These are phyloP conservation scores for Trichonephila inaurata DNA, from an alignment of 1,140 invertebrate genomes.

Conservation along the genomic window DNA sequence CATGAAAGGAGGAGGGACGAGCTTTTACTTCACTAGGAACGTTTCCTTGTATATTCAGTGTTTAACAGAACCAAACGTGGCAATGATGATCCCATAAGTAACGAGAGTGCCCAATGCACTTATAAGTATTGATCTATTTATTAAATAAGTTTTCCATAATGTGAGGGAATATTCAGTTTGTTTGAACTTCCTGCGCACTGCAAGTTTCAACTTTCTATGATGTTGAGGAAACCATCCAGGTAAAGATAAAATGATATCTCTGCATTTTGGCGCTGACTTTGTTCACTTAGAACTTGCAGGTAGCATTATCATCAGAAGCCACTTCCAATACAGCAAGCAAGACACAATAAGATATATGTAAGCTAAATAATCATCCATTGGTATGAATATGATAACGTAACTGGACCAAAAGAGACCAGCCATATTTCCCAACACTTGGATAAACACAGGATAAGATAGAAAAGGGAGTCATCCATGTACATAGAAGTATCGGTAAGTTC, in stretches of 20 bases:
- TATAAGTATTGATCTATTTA: background rate
- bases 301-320: constrained; percentile 6
- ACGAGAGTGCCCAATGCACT: background rate
- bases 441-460: background rate
- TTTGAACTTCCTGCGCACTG: background rate
- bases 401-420: background rate
- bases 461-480: background rate
- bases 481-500: background rate
- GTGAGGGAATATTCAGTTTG: background rate
- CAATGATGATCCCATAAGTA: background rate
- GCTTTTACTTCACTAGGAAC: too few species aligned
- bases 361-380: background rate
- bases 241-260: background rate
- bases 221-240: background rate
- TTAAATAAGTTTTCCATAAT: background rate
- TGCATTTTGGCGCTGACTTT: background rate
- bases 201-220: background rate
- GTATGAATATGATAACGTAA: background rate
- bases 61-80: background rate
- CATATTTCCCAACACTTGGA: background rate
- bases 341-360: background rate
- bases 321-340: background rate
- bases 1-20: too few species aligned
- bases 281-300: background rate
- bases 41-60: background rate